These are phyloP conservation scores for Chrysotoxum bicinctum DNA, from an alignment of 2,888 invertebrate genomes.

Conservation along the genomic window DNA sequence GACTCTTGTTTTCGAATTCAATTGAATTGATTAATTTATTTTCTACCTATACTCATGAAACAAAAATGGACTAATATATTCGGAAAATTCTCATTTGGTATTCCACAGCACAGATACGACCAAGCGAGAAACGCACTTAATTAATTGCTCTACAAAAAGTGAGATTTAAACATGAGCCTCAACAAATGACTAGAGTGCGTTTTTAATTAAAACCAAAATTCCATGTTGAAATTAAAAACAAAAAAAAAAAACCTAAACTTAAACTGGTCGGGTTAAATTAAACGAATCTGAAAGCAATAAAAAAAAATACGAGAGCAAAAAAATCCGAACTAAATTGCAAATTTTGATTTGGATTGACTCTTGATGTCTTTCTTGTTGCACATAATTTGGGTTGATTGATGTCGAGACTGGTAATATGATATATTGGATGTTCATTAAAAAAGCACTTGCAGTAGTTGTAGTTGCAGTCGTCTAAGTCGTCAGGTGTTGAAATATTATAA, in stretches of 20 bases:
- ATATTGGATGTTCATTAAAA: conserved; percentile 36
- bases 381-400: conserved; percentile 57
- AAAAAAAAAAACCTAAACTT: background rate
- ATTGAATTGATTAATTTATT: conserved; percentile 30
- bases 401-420: conserved; percentile 53
- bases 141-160: conserved; percentile 68
- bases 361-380: conserved; percentile 50
- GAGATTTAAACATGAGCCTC: conserved; percentile 47
- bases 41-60: background rate
- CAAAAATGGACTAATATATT: conserved; percentile 31
- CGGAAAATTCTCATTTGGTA: conserved; percentile 35
- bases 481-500: conserved; percentile 41
- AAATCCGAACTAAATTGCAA: conserved; percentile 32
- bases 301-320: background rate
- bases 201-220: conserved; percentile 62
- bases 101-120: conserved; percentile 37
- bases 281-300: conserved; percentile 20
- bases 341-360: conserved; percentile 57
- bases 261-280: background rate
- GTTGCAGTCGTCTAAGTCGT: background rate
- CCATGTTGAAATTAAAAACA: background rate
- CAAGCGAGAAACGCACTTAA: conserved; percentile 57
- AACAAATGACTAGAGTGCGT: conserved; percentile 52
- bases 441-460: background rate
- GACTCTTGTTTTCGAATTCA: conserved; percentile 20